These are phyloP conservation scores for Ophion obscuratus DNA, from an alignment of 2,888 invertebrate species.

Conservation along the genomic window DNA sequence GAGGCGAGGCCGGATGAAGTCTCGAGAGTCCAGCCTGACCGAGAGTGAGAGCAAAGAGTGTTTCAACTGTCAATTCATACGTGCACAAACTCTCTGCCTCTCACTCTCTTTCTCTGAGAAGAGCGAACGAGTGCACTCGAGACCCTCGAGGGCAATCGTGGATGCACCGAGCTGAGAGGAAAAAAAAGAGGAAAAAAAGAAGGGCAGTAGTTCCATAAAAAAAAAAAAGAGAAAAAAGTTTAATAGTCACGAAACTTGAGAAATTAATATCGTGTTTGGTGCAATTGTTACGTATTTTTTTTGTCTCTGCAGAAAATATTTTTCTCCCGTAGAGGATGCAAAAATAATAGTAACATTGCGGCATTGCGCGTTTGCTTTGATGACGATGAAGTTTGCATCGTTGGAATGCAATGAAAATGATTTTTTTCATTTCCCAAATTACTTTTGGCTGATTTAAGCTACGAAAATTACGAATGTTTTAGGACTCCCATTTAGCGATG, in stretches of 20 bases:
- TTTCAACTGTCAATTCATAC: constrained; percentile 63
- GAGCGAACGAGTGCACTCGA: constrained; percentile 48
- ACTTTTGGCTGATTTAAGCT: no score
- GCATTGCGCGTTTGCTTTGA: no score
- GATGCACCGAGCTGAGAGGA: constrained; percentile 29
- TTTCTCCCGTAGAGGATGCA: no score
- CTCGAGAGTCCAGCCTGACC: constrained; percentile 63
- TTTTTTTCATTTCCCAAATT: no score
- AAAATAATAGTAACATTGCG: no score
- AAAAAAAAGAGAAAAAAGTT: not conserved
- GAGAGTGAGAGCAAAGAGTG: constrained; percentile 59
- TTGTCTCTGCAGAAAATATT: no score
- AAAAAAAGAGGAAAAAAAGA: constrained; percentile 8
- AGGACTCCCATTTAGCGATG: no score
- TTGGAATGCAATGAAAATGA: no score
- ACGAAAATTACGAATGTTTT: no score
- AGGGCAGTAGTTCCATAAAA: not conserved
- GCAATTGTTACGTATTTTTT: not conserved
- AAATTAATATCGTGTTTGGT: not conserved
- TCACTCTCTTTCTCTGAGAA: constrained; percentile 14
- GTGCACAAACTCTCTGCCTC: constrained; percentile 29
- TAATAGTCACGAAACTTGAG: not conserved
- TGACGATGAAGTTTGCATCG: no score
- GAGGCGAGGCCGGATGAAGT: constrained; percentile 64
- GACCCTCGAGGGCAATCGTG: constrained; percentile 38